Evolutionary conservation across 2,113 vertebrate genomes (phyloP).

Genomic region (Promerops cafer): DNA sequence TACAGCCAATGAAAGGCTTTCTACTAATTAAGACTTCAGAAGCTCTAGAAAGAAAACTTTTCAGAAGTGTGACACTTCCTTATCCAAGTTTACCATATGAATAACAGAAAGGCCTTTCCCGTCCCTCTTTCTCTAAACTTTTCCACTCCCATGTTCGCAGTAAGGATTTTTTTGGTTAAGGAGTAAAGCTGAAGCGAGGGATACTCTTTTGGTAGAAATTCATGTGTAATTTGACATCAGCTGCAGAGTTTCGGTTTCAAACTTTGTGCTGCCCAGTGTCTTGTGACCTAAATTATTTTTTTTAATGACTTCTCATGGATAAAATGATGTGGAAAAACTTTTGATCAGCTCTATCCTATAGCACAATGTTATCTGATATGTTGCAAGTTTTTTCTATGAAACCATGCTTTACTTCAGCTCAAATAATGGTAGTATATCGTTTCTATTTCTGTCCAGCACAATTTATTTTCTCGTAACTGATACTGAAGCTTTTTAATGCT

Average conservation of each 20-base stretch:
- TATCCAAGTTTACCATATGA: neutral
- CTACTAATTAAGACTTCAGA: neutral
- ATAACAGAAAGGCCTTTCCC: neutral
- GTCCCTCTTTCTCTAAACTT: neutral
- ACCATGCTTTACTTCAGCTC: slow-evolving; percentile 52
- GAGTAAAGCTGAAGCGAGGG: neutral
- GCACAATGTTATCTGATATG: neutral
- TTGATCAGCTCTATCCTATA: neutral
- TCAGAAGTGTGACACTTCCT: neutral
- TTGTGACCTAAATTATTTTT: neutral
- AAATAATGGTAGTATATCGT: slow-evolving; percentile 17
- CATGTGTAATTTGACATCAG: neutral
- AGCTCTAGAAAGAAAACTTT: neutral
- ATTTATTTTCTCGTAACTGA: neutral
- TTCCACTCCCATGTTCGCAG: neutral
- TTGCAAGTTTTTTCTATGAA: slow-evolving; percentile 30
- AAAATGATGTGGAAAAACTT: neutral
- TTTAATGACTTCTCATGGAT: neutral
- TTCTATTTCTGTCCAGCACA: slow-evolving; percentile 35
- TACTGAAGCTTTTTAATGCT: slow-evolving; percentile 42
- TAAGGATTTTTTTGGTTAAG: neutral
- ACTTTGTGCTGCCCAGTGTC: neutral
- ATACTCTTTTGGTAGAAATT: neutral
- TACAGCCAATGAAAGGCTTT: neutral
- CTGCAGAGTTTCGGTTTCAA: neutral